Evolutionary conservation across 1,140 invertebrate genomes (phyloP), one percentile per base, ranked within the genome.

Genomic region (Mizuhopecten yessoensis): DNA sequence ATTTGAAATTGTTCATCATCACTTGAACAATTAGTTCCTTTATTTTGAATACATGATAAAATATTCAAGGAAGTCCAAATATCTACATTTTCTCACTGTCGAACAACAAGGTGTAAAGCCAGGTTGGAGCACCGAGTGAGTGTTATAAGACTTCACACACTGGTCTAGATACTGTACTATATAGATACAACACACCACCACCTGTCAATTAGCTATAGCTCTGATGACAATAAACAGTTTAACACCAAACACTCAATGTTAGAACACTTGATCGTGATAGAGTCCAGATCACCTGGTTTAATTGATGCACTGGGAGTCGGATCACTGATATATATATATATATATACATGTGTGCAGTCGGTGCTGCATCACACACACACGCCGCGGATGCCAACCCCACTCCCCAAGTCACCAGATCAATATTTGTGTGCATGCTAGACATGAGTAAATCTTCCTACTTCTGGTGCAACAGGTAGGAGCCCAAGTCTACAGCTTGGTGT

Each of bases 381-480:
- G n/a, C n/a, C 29, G 57, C 20, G 9, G 45, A 57, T 7, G 57
- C 57, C 23, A 11, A 75, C 57, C n/a, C 23, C 2, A 75, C 57
- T 29, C 23, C 57, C 9, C 23, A 75, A 75, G 57, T 75, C n/a
- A n/a, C n/a, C n/a, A 75, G 57, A 75, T 75, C 57, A 75, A 75
- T 75, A 75, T 75, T 75, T 0, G 57, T 75, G 57, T 75, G 57
- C 57, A 75, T 75, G 57, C n/a, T 75, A 75, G n/a, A 75, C 57
- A 29, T n/a, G 17, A 75, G 57, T 75, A 75, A 75, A 75, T 75
- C 57, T 45, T 17, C 9, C 42, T 75, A 23, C 11, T n/a, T 75
- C 23, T 29, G 17, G n/a, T 75, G 57, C 57, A 75, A 75, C 57
- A 75, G 57, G 57, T 75, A 75, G 57, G 17, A 75, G 23, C n/a